These are phyloP conservation scores for Eilema depressum DNA, from an alignment of 2,888 invertebrate species.

Conservation along the genomic window DNA sequence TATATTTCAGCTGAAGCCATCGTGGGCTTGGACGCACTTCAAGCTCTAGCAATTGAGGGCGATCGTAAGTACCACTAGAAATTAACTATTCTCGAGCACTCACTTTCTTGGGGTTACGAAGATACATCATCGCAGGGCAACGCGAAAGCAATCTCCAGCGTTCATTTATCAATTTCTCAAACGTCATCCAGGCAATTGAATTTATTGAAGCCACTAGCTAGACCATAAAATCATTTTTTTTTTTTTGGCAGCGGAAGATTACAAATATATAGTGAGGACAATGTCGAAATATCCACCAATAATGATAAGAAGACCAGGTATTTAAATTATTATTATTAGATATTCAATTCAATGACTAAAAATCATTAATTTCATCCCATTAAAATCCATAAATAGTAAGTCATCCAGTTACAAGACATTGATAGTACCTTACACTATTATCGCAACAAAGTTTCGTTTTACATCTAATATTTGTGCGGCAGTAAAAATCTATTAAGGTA, in stretches of 20 bases:
- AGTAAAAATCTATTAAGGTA: not conserved
- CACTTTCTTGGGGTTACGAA: too few relatives aligned
- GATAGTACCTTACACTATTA: too few relatives aligned
- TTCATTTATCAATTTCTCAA: too few relatives aligned
- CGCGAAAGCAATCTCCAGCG: too few relatives aligned
- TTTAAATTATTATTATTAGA: not conserved
- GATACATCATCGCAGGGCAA: too few relatives aligned
- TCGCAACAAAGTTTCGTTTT: too few relatives aligned
- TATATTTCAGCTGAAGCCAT: slow-evolving; percentile 65
- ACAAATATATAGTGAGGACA: slow-evolving; percentile 4
- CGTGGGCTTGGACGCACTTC: slow-evolving; percentile 69
- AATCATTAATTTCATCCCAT: not conserved
- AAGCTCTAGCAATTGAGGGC: slow-evolving; percentile 71
- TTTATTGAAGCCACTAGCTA: too few relatives aligned
- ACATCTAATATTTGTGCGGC: too few relatives aligned
- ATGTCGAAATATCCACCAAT: not conserved
- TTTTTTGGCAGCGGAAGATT: slow-evolving; percentile 2
- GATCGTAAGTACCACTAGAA: slow-evolving; percentile 55
- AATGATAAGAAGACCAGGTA: slow-evolving; percentile 12
- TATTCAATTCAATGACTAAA: not conserved
- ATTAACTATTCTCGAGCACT: too few relatives aligned
- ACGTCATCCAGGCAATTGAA: too few relatives aligned
- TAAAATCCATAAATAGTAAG: too few relatives aligned
- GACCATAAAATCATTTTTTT: not conserved
- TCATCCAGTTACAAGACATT: too few relatives aligned